These are phyloP conservation scores for Zaprionus vittiger DNA, from an alignment of 1,140 invertebrate genomes.

Conservation along the genomic window DNA sequence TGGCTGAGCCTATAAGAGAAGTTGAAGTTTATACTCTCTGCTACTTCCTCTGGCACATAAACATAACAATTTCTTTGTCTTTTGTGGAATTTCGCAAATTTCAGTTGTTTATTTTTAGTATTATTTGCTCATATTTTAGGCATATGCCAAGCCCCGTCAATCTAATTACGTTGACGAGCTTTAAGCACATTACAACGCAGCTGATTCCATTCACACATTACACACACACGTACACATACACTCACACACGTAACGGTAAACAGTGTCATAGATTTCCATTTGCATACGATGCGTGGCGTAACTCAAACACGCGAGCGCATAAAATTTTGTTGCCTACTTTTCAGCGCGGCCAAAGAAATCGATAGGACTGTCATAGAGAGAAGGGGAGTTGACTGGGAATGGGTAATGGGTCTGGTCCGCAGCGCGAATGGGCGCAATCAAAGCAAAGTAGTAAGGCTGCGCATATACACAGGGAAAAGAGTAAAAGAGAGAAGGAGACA, in stretches of 20 bases:
- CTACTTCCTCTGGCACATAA: neutral
- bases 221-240: slow-evolving; percentile 1
- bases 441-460: slow-evolving; percentile 38
- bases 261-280: slow-evolving; percentile 48
- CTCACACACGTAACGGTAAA: slow-evolving; percentile 6
- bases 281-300: slow-evolving; percentile 67
- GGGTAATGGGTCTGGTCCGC: slow-evolving; percentile 10
- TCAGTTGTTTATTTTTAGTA: slow-evolving; percentile 6
- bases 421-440: slow-evolving; percentile 63
- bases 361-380: slow-evolving; percentile 14
- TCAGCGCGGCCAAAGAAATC: slow-evolving; percentile 55
- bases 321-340: slow-evolving; percentile 77
- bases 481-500: slow-evolving; percentile 24
- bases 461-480: slow-evolving; percentile 22
- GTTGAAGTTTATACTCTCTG: neutral
- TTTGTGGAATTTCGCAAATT: neutral
- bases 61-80: slow-evolving; percentile 12
- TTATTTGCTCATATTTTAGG: slow-evolving; percentile 10
- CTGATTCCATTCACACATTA: slow-evolving; percentile 43
- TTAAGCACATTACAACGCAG: slow-evolving; percentile 41
- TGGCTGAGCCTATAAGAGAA: neutral
- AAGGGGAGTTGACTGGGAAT: neutral
- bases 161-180: slow-evolving; percentile 29
- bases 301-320: slow-evolving; percentile 63
- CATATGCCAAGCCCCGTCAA: slow-evolving; percentile 5